A percentile compares a stretch with the other conserved stretches of the same genome.
These are phyloP conservation scores for Sprattus sprattus DNA, from an alignment of 2,113 vertebrate genomes.

Conservation along the genomic window DNA sequence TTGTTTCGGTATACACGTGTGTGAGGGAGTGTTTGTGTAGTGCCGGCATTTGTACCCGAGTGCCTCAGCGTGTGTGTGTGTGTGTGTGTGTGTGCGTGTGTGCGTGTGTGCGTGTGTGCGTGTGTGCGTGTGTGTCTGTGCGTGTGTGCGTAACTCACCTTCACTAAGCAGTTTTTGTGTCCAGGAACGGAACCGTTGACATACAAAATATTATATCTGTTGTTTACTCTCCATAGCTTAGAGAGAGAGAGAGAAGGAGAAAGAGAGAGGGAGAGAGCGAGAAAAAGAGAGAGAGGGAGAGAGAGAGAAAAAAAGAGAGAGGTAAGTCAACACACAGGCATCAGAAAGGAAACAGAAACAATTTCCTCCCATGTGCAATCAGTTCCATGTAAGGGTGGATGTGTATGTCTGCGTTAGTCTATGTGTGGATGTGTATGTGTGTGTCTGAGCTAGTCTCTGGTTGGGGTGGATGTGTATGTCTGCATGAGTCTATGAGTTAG, in stretches of 20 bases:
- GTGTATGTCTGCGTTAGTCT: not conserved
- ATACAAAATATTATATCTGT: constrained; percentile 87
- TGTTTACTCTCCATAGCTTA: constrained; percentile 95
- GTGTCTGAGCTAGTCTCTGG: not conserved
- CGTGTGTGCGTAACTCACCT: constrained; percentile 71
- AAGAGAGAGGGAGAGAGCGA: not conserved
- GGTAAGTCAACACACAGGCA: not conserved
- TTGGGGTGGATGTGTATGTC: not conserved
- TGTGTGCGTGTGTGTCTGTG: not conserved
- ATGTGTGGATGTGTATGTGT: not conserved
- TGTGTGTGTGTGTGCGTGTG: not conserved
- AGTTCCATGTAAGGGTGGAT: not conserved
- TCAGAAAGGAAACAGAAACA: not conserved
- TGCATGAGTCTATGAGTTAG: constrained; percentile 1
- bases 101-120: not conserved
- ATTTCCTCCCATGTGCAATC: not conserved
- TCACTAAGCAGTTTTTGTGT: constrained; percentile 89
- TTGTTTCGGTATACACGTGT: constrained; percentile 3
- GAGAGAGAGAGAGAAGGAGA: constrained; percentile 5
- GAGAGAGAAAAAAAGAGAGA: not conserved
- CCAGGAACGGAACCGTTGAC: constrained; percentile 91
- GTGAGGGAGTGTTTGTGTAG: too few species aligned
- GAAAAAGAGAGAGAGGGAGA: not conserved
- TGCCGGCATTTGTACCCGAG: not conserved
- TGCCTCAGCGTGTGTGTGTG: not conserved